These are phyloP conservation scores for Morone saxatilis DNA, from an alignment of 2,113 vertebrate species.

Conservation along the genomic window DNA sequence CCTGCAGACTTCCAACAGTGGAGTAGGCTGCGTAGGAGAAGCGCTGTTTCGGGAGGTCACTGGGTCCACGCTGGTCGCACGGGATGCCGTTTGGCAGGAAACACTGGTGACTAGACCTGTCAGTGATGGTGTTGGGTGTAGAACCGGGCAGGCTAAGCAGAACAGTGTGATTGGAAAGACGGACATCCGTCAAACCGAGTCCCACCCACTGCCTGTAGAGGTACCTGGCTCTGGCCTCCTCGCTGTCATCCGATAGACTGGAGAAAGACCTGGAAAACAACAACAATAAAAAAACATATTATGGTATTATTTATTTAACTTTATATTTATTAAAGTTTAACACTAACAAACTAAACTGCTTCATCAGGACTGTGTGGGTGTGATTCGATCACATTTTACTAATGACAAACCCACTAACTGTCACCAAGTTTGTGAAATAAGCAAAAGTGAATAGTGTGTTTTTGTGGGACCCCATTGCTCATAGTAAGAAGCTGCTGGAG, in stretches of 20 bases:
- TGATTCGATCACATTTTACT: too few species aligned
- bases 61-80: slow-evolving; percentile 81
- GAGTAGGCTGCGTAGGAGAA: slow-evolving; percentile 93
- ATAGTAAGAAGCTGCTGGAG: too few species aligned
- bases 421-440: too few species aligned
- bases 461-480: too few species aligned
- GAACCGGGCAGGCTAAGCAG: slow-evolving; percentile 89
- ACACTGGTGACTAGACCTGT: slow-evolving; percentile 86
- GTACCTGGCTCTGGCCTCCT: slow-evolving; percentile 81
- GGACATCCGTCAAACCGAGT: slow-evolving; percentile 89
- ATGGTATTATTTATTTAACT: too few species aligned
- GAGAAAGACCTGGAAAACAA: slow-evolving; percentile 83
- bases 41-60: slow-evolving; percentile 73
- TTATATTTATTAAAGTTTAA: too few species aligned
- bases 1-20: slow-evolving; percentile 91
- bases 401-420: too few species aligned
- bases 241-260: slow-evolving; percentile 81
- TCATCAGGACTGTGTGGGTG: too few species aligned
- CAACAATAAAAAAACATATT: background rate
- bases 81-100: slow-evolving; percentile 88
- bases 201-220: slow-evolving; percentile 89
- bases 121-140: slow-evolving; percentile 88
- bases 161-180: slow-evolving; percentile 90
- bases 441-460: too few species aligned
- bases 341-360: too few species aligned